Percentiles rank a stretch among this genome's conserved stretches.
phyloP scores from a whole-genome alignment of 2,888 invertebrate genomes.

The Chironomus tentans region DNA sequence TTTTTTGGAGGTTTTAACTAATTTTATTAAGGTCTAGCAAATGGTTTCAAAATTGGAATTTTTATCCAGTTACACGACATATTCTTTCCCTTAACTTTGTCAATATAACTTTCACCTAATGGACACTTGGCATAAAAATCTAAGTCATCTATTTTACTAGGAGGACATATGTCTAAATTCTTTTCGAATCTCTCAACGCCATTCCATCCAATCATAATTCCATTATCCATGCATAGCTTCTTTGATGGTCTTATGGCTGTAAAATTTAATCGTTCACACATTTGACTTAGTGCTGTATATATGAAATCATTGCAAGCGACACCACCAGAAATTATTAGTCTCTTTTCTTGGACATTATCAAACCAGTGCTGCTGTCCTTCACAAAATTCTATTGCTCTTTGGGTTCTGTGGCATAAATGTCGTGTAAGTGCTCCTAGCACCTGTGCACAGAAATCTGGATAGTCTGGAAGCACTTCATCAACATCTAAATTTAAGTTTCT shows the following conservation, averaged over 20 bases:
- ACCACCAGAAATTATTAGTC: constrained; percentile 80
- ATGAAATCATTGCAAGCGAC: constrained; percentile 90
- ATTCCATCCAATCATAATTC: constrained; percentile 99
- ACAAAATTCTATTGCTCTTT: constrained; percentile 72
- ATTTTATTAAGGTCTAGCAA: constrained; percentile 17
- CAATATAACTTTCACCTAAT: constrained; percentile 33
- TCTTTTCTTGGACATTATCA: constrained; percentile 45
- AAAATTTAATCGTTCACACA: constrained; percentile 58
- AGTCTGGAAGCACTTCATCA: constrained; percentile 63
- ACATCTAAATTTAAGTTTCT: constrained; percentile 46
- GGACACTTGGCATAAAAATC: constrained; percentile 33
- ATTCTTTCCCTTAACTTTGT: constrained; percentile 33
- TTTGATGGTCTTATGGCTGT: constrained; percentile 68
- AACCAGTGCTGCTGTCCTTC: constrained; percentile 51
- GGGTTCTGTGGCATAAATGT: constrained; percentile 73
- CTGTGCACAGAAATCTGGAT: constrained; percentile 76
- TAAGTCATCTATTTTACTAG: background rate
- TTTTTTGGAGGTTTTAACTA: no score
- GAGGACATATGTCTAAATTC: constrained; percentile 34
- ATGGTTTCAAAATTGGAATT: constrained; percentile 27
- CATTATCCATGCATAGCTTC: constrained; percentile 91
- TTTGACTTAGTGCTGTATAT: constrained; percentile 53
- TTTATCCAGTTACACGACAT: constrained; percentile 41
- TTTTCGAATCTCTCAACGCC: constrained; percentile 63
- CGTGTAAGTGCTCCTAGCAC: constrained; percentile 64